phyloP scores from a whole-genome alignment of 2,888 invertebrate species.

The Sericinus montela region DNA sequence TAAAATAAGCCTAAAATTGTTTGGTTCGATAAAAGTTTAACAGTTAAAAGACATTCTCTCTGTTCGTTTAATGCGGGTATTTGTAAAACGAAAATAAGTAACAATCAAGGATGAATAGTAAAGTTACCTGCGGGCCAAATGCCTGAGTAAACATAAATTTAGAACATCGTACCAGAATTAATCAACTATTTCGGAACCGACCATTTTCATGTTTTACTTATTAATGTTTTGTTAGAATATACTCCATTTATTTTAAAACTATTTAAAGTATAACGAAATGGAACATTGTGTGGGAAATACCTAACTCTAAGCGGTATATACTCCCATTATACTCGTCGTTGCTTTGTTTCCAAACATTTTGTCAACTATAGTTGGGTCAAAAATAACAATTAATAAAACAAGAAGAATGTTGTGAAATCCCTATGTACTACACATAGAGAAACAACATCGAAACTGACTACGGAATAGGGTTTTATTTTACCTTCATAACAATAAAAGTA shows the following conservation, averaged over 20 bases:
- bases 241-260: conserved; percentile 28
- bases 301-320: no score
- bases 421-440: conserved; percentile 65
- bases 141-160: conserved; percentile 37
- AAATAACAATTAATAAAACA: conserved; percentile 41
- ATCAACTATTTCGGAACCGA: conserved; percentile 24
- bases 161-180: conserved; percentile 25
- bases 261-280: no score
- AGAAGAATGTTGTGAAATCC: conserved; percentile 70
- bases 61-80: no score
- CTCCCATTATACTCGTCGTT: not conserved
- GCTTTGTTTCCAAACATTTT: not conserved
- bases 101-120: conserved; percentile 43
- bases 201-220: conserved; percentile 30
- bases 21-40: no score
- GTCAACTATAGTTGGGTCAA: conserved; percentile 23
- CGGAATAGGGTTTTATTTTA: conserved; percentile 73
- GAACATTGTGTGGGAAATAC: no score
- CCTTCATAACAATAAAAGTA: no score
- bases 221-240: conserved; percentile 34
- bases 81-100: conserved; percentile 52
- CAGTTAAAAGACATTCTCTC: no score
- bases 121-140: conserved; percentile 69
- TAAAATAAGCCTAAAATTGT: no score
- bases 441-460: conserved; percentile 74